These are phyloP conservation scores for Napeogenes inachia DNA, from an alignment of 2,888 invertebrate genomes.

Conservation along the genomic window DNA sequence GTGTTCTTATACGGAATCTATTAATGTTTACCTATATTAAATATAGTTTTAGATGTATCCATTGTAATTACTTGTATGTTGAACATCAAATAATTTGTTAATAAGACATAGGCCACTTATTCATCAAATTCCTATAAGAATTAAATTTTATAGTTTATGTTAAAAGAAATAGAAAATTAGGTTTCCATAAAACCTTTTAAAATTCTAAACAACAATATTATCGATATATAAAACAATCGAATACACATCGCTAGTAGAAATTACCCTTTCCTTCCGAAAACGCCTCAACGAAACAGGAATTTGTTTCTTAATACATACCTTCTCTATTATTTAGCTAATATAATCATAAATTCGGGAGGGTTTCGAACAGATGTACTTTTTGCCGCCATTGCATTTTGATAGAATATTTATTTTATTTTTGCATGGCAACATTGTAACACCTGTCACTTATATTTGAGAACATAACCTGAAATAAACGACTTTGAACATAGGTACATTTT, in stretches of 20 bases:
- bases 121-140: no score
- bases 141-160: no score
- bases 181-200: no score
- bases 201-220: neutral
- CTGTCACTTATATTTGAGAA: neutral
- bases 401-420: slow-evolving; percentile 26
- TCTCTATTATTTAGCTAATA: slow-evolving; percentile 58
- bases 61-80: no score
- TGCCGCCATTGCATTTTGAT: slow-evolving; percentile 20
- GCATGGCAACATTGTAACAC: slow-evolving; percentile 7
- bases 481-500: no score
- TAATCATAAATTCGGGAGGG: slow-evolving; percentile 46
- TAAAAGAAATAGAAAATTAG: no score
- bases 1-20: no score
- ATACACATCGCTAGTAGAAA: slow-evolving; percentile 33
- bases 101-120: no score
- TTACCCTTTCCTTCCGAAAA: slow-evolving; percentile 43
- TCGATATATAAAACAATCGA: slow-evolving; percentile 6
- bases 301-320: slow-evolving; percentile 55
- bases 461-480: no score
- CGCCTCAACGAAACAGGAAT: slow-evolving; percentile 43
- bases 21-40: no score
- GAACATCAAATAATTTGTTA: no score
- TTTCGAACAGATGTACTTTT: slow-evolving; percentile 24
- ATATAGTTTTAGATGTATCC: no score